Base-by-base conservation (phyloP, 2,888 invertebrate species). In the Phasia obesa region DNA sequence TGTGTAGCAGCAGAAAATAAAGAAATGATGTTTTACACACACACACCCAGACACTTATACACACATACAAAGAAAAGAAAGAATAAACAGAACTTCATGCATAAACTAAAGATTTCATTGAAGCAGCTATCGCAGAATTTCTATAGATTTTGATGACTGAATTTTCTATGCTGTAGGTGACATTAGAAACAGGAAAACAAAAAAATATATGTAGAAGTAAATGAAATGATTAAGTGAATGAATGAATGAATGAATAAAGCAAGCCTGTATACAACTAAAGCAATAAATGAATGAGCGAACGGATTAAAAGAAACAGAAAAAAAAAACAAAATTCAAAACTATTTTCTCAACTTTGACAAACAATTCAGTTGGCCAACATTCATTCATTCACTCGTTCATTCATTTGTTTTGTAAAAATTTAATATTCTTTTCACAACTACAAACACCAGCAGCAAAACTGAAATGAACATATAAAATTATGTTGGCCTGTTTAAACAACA, bases 91-190 rank as follows among this genome's bases (percentile, higher is more conserved):
- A 55, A 35, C 42, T 62, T 57, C 27, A 71, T 65, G 71, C 62
- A 70, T 71, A 55, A 64, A 51, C 64, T 27, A 27, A 49, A 70
- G 57, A 57, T 49, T 31, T 47, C 17, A 27, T 6, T 31, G 59
- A 49, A 11, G n/a, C 49, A n/a, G 25, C 35, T 55, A 11, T 27
- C 13, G 19, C 47, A 64, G 11, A 73, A 76, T 62, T 71, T 77
- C 70, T 69, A 77, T 73, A 62, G 73, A 69, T 57, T 62, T 27
- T 65, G 67, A 49, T 70, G 64, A 25, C 49, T 57, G 49, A 69
- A 38, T 57, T 23, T 44, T 65, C 35, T 69, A 25, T 57, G 51
- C 67, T 77, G 71, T 47, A 77, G 77, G 77, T 77, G 77, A 81
- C 73, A 77, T 73, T 49, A 77, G 55, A 71, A 70, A 65, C 62